Percentiles rank a stretch among this genome's conserved stretches.
phyloP scores from a whole-genome alignment of 1,140 invertebrate species.

The Drosophila burlai region DNA sequence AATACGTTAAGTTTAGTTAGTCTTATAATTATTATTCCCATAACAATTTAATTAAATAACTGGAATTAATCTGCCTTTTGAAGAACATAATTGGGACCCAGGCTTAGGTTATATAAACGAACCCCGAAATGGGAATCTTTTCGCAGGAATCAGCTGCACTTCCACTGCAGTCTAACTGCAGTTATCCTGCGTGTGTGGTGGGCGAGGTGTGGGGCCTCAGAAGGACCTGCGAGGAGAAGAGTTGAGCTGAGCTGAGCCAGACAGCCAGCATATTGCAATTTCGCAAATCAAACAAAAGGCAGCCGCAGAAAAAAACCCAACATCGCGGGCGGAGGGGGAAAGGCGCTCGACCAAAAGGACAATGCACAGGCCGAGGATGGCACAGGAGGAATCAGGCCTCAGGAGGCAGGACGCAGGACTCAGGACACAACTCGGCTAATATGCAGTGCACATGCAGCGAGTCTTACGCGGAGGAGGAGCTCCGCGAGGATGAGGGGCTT shows the following conservation, averaged over 20 bases:
- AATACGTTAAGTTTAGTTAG: too few relatives aligned
- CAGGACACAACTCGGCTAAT: constrained; percentile 64
- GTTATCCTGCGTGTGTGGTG: constrained; percentile 54
- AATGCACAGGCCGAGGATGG: constrained; percentile 72
- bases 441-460: constrained; percentile 77
- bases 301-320: constrained; percentile 54
- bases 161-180: constrained; percentile 66
- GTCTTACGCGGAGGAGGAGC: constrained; percentile 28
- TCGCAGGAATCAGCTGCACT: constrained; percentile 28
- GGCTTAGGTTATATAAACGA: background rate
- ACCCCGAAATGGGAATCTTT: constrained; percentile 14
- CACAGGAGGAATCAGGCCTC: constrained; percentile 51
- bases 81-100: background rate
- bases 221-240: constrained; percentile 26
- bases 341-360: constrained; percentile 75
- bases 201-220: background rate
- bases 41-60: constrained; percentile 8
- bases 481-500: constrained; percentile 9
- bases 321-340: constrained; percentile 18
- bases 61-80: background rate
- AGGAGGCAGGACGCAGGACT: constrained; percentile 20
- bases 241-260: constrained; percentile 27
- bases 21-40: background rate
- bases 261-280: constrained; percentile 80
- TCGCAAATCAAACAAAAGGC: constrained; percentile 80